Conservation (phyloP, 2,113 vertebrate genomes). For the Pantherophis guttatus region DNA sequence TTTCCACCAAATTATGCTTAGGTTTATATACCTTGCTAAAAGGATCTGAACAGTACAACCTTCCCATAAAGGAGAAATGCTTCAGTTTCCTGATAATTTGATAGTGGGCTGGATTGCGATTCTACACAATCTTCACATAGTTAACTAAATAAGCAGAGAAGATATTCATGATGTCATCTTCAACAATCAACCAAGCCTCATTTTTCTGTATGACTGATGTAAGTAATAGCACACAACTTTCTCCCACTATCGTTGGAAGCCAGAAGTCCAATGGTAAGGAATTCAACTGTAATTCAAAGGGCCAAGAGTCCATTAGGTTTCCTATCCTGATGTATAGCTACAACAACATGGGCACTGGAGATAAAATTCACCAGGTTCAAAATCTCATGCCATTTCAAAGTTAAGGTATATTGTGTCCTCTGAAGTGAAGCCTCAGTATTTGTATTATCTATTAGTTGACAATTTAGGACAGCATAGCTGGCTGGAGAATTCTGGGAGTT, state of each 20-base stretch:
- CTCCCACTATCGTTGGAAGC: not conserved
- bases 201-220: not conserved
- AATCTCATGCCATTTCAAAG: not conserved
- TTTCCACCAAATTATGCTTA: not conserved
- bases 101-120: not conserved
- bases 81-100: not conserved
- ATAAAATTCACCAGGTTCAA: not conserved
- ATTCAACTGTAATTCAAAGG: not conserved
- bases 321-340: not conserved
- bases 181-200: not conserved
- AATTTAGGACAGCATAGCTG: not conserved
- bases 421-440: not conserved
- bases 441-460: not conserved
- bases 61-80: not conserved
- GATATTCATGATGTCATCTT: not conserved
- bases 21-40: not conserved
- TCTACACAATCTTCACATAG: not conserved
- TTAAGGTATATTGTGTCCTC: not conserved
- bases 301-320: not conserved
- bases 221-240: not conserved
- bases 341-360: not conserved
- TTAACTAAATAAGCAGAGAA: not conserved
- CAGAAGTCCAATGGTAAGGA: not conserved
- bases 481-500: too few relatives aligned
- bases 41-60: not conserved